Percentiles rank a stretch among this genome's conserved stretches.
Conservation (phyloP, 2,113 vertebrate species). For the Pitta sordida region DNA sequence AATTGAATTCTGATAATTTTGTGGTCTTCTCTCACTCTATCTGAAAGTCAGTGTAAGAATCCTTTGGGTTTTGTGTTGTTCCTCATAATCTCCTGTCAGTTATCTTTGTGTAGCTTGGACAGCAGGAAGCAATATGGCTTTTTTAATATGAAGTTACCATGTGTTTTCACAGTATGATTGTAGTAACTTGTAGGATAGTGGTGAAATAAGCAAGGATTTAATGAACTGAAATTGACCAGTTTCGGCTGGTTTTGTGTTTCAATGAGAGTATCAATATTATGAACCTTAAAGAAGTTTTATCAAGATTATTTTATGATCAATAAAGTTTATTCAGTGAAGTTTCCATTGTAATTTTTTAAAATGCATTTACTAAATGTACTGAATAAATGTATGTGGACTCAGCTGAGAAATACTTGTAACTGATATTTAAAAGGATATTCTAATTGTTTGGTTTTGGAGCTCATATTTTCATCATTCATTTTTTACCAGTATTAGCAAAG, state of each 20-base stretch:
- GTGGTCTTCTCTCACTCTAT: neutral
- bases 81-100: neutral
- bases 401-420: neutral
- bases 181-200: neutral
- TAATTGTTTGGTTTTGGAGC: neutral
- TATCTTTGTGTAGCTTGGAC: neutral
- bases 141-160: neutral
- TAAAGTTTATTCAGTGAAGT: neutral
- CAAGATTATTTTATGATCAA: neutral
- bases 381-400: neutral
- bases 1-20: neutral
- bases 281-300: neutral
- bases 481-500: neutral
- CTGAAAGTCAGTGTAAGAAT: neutral
- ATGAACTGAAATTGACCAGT: neutral
- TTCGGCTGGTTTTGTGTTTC: neutral
- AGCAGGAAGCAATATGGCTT: neutral
- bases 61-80: neutral
- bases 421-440: neutral
- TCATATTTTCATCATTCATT: neutral
- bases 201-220: neutral
- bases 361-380: neutral
- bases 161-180: neutral
- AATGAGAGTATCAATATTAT: neutral
- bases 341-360: neutral